Evolutionary conservation across 2,797 vertebrate genomes (phyloP).

Genomic region (Acanthornis magna): DNA sequence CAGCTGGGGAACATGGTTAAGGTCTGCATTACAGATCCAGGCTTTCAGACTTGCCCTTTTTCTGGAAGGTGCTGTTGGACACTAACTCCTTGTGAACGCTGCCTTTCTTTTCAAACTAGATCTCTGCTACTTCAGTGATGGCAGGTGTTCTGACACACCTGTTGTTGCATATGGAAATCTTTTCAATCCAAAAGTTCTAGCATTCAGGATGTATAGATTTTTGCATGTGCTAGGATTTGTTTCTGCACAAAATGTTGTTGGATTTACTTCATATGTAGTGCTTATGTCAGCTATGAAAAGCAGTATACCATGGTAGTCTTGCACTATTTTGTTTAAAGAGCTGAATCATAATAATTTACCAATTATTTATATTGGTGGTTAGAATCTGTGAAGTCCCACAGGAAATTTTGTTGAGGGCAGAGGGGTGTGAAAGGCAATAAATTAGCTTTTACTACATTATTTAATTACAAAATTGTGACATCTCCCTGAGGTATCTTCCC

Average conservation of each 20-base stretch:
- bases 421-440: background rate
- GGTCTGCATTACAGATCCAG: background rate
- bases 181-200: background rate
- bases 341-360: background rate
- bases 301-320: background rate
- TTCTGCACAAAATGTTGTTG: background rate
- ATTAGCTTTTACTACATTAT: background rate
- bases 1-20: background rate
- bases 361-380: background rate
- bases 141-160: background rate
- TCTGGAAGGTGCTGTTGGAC: background rate
- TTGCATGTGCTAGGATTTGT: background rate
- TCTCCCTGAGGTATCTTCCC: accelerated
- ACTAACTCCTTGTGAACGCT: background rate
- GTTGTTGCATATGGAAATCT: background rate
- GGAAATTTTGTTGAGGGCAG: background rate
- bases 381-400: background rate
- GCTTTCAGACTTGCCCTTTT: background rate
- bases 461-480: background rate
- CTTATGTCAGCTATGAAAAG: background rate
- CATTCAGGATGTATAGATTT: background rate
- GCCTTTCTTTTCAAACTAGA: background rate
- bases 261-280: background rate
- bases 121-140: background rate
- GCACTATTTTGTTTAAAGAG: background rate